Percentiles rank a stretch among this genome's conserved stretches.
These are phyloP conservation scores for Seira sanloemensis DNA, from an alignment of 2,888 invertebrate genomes.

Conservation along the genomic window DNA sequence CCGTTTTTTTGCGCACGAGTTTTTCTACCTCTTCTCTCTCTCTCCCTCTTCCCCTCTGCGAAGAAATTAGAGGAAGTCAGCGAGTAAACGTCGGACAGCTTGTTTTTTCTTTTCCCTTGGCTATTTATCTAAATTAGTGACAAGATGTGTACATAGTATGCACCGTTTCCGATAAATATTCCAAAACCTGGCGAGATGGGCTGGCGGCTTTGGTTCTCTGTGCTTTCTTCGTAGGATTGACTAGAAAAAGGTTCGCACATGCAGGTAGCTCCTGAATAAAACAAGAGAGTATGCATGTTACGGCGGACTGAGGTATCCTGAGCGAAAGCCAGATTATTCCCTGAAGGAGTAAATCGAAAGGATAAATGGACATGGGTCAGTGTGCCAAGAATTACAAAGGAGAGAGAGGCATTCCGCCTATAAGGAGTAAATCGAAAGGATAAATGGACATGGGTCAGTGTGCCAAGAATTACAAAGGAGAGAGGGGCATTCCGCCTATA, in stretches of 20 bases:
- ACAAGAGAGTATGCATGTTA: not conserved
- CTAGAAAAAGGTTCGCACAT: too few relatives aligned
- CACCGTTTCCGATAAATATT: slow-evolving; percentile 41
- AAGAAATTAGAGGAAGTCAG: not conserved
- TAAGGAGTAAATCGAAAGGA: slow-evolving; percentile 36
- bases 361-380: slow-evolving; percentile 58
- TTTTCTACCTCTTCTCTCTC: too few relatives aligned
- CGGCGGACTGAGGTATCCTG: too few relatives aligned
- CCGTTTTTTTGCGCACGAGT: too few relatives aligned
- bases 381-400: slow-evolving; percentile 44
- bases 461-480: slow-evolving; percentile 38
- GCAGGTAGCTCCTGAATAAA: not conserved
- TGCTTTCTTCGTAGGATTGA: too few relatives aligned
- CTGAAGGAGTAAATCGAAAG: slow-evolving; percentile 31
- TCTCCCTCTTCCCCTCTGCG: not conserved
- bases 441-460: slow-evolving; percentile 57
- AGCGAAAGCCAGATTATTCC: too few relatives aligned
- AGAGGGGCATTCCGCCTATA: slow-evolving; percentile 33
- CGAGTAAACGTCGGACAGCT: not conserved
- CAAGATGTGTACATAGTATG: slow-evolving; percentile 43
- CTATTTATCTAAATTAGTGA: slow-evolving; percentile 60
- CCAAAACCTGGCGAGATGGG: slow-evolving; percentile 15
- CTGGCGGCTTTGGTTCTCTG: not conserved
- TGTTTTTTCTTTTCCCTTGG: slow-evolving; percentile 23
- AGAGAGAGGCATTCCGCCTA: too few relatives aligned